phyloP scores from a whole-genome alignment of 2,888 invertebrate genomes.

The Marasmarcha lunaedactyla region DNA sequence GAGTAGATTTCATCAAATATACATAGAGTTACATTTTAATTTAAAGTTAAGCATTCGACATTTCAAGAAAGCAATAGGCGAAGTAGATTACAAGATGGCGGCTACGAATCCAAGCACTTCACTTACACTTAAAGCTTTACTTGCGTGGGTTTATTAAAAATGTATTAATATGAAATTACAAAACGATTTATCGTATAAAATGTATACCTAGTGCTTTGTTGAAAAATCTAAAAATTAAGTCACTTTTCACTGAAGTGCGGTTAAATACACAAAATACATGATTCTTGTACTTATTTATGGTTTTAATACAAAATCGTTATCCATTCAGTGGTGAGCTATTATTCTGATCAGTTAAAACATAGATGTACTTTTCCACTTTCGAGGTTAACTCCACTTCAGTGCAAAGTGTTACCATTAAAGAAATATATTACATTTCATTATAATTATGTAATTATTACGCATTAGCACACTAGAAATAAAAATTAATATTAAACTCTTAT shows the following conservation, averaged over 20 bases:
- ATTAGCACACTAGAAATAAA: constrained; percentile 65
- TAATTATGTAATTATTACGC: constrained; percentile 60
- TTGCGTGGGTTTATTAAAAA: not conserved
- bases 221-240: constrained; percentile 39
- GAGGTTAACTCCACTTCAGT: too few species aligned
- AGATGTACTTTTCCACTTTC: too few species aligned
- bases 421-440: constrained; percentile 62
- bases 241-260: constrained; percentile 55
- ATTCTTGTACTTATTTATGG: constrained; percentile 54
- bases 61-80: constrained; percentile 65
- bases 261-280: constrained; percentile 57
- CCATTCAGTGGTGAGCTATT: too few species aligned
- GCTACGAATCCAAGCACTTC: not conserved
- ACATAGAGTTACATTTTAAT: constrained; percentile 62
- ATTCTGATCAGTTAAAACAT: too few species aligned
- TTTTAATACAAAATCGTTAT: too few species aligned
- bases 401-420: constrained; percentile 40
- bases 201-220: constrained; percentile 56
- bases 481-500: constrained; percentile 55
- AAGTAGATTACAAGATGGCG: constrained; percentile 1
- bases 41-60: constrained; percentile 44
- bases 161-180: too few species aligned
- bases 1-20: constrained; percentile 62
- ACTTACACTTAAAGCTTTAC: constrained; percentile 17
- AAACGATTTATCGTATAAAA: not conserved